Evolutionary conservation across 2,113 vertebrate genomes (phyloP), one percentile per base, ranked within the genome.

Genomic region (Syngnathus floridae): DNA sequence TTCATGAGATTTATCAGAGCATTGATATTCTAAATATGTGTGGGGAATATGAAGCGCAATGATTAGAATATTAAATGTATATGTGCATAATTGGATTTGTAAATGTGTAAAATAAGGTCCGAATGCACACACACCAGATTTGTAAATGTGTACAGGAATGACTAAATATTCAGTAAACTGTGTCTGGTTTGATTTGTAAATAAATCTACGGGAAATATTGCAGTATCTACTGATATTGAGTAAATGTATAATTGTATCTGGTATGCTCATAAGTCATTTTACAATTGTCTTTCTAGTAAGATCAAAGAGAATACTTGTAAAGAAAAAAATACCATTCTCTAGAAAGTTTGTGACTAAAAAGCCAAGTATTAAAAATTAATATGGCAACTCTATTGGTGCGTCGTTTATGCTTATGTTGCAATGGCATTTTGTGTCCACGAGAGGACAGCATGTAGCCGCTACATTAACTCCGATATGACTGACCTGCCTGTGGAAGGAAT

Each of bases 81-180:
- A 4, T 16, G 26, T 17, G 26, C 26, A 17, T 35, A 2, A 8
- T 35, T 5, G 6, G 54, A 14, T 3, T 16, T 56, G 54, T 31
- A 56, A 16, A 56, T 56, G 26, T 56, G 26, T 36, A 56, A 56
- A 56, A 35, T 56, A 56, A 35, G 7, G 54, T 56, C 26, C 16
- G 54, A 56, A 56, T 56, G 54, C 52, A 31, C 12, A 13, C 22
- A 16, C 19, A 6, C 4, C 52, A 56, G 54, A 35, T 35, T 16
- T 56, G 54, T 56, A 56, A 35, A 56, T 56, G 26, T 56, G 26
- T 56, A 56, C 54, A 56, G 26, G 26, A 35, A 56, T 56, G 22
- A 35, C 13, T 8, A 35, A 31, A 56, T 56, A 35, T 35, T 56
- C 13, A 2, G 35, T 36, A 7, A 21, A 21, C 3, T 1, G 35